Base-by-base conservation (phyloP, 2,888 invertebrate species). In the Rosalia funebris region DNA sequence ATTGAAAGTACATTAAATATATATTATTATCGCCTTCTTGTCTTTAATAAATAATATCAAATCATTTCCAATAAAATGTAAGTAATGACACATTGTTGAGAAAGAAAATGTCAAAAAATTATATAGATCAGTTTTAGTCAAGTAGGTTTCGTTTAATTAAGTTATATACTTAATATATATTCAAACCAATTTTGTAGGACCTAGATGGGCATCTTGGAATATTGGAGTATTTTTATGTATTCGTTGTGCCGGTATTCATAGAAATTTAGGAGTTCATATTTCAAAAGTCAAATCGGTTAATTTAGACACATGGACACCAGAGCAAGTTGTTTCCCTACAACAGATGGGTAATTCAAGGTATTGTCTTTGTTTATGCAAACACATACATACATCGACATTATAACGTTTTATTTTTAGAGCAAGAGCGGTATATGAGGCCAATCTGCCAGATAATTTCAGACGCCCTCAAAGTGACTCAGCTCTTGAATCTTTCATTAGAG, bases 201-300 rank as follows among this genome's bases (percentile, higher is more conserved):
- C 99, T 58, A 88, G 99, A 81, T 99, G 98, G 98, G 98, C 98
- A 45, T 96, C 97, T 68, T 99, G 98, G 97, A 99, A 99, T 82
- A 84, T 99, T 68, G 99, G 99, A 37, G 93, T 99, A 74, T 99
- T 99, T 82, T 85, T 99, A 48, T 99, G 99, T 82, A 99, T 99
- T 79, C 89, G 98, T 55, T 99, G 99, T 83, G 99, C 99, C 10
- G 98, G 98, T 15, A 98, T 99, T 77, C 99, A 99, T 83, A 89
- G 99, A 65, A 98, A 98, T 83, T 87, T 99, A 45, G 99, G 99
- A 41, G 98, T 98, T 7, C 98, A 99, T 83, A 97, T 99, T 83
- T 98, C 98, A 65, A 94, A 94, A 83, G 98, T 99, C 57, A 98
- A 98, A 83, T 98, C 98, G 46, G 97, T 99, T 64, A 98, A 98